phyloP scores from a whole-genome alignment of 2,113 vertebrate genomes.

The Pseudorasbora parva region DNA sequence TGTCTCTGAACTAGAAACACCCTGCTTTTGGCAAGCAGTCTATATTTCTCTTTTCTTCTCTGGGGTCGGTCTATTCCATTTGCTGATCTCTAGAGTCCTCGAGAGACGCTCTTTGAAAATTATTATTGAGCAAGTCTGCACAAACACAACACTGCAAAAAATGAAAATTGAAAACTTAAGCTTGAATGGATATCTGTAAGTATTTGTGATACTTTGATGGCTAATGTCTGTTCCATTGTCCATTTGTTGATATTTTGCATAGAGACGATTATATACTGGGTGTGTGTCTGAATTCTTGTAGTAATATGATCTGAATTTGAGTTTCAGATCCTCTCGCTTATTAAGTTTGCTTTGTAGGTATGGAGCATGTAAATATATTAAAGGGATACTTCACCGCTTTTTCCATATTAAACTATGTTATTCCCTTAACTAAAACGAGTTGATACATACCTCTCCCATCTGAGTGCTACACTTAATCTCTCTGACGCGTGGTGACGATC shows the following conservation, averaged over 20 bases:
- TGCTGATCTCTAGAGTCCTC: conserved; percentile 44
- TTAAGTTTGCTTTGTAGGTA: neutral
- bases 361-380: too few species aligned
- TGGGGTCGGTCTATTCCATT: conserved; percentile 42
- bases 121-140: conserved; percentile 45
- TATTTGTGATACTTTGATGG: neutral
- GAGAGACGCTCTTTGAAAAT: conserved; percentile 23
- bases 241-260: neutral
- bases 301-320: neutral
- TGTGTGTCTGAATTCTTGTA: neutral
- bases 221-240: neutral
- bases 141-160: neutral
- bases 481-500: too few species aligned
- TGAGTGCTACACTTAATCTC: too few species aligned
- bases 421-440: too few species aligned
- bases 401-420: too few species aligned
- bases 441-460: too few species aligned
- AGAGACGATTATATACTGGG: neutral
- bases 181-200: neutral
- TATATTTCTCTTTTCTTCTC: conserved; percentile 4
- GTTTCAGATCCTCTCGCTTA: neutral
- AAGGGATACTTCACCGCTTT: too few species aligned
- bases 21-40: conserved; percentile 13
- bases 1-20: conserved; percentile 45
- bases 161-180: neutral